These are phyloP conservation scores for Aphidius colemani DNA, from an alignment of 2,888 invertebrate species.

Conservation along the genomic window DNA sequence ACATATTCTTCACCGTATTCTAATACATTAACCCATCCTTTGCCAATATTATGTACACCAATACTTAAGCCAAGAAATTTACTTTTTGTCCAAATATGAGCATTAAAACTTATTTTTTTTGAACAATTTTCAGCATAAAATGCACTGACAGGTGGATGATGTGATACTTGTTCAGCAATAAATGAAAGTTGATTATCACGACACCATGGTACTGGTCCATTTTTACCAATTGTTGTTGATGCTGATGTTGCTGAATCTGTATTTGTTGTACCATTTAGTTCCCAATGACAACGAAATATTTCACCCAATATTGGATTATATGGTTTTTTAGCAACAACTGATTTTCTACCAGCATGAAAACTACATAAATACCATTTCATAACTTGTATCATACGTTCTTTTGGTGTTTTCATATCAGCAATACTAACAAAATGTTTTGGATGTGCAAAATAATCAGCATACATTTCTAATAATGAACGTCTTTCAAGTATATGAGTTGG, in stretches of 20 bases:
- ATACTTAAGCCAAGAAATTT: constrained; percentile 97
- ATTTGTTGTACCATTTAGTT: constrained; percentile 58
- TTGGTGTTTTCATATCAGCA: constrained; percentile 82
- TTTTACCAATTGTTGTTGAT: constrained; percentile 61
- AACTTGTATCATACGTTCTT: constrained; percentile 91
- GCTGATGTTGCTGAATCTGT: too few species aligned
- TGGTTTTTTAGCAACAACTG: constrained; percentile 96
- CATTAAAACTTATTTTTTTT: constrained; percentile 89
- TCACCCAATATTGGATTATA: constrained; percentile 99
- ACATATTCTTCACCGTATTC: constrained; percentile 93
- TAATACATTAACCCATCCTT: constrained; percentile 87
- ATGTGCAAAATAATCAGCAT: constrained; percentile 99
- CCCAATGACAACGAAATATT: constrained; percentile 89
- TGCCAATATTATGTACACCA: constrained; percentile 97
- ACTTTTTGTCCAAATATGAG: constrained; percentile 98
- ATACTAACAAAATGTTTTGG: constrained; percentile 96
- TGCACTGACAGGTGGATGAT: constrained; percentile 99
- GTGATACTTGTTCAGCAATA: constrained; percentile 97
- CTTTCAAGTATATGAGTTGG: constrained; percentile 98
- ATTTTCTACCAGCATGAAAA: constrained; percentile 97
- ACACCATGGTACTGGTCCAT: constrained; percentile 93
- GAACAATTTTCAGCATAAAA: constrained; percentile 97
- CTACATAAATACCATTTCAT: constrained; percentile 97
- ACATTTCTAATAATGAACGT: constrained; percentile 98
- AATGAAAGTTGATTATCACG: constrained; percentile 86